A percentile compares a stretch with the other conserved stretches of the same genome.
Evolutionary conservation across 1,140 invertebrate genomes (phyloP).

Genomic region (Cydia strobilella): DNA sequence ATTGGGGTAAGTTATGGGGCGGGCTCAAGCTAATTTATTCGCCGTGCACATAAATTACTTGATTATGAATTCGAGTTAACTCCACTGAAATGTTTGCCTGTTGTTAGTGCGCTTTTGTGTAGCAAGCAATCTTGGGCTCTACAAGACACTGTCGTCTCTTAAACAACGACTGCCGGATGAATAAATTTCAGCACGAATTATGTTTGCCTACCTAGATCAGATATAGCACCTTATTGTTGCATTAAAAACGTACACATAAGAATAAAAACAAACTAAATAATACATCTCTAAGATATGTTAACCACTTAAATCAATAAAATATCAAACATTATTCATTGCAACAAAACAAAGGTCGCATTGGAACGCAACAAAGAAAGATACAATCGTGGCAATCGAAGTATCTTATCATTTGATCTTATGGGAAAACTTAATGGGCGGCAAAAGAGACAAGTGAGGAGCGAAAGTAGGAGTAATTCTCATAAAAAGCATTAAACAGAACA

Average conservation of each 20-base stretch:
- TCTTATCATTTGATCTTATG: conserved; percentile 34
- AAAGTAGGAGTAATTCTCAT: conserved; percentile 60
- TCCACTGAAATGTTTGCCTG: conserved; percentile 75
- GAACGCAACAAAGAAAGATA: conserved; percentile 31
- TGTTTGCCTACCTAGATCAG: neutral
- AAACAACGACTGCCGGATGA: conserved; percentile 21
- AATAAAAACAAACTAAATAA: neutral
- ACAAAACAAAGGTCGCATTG: conserved; percentile 25
- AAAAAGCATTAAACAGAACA: conserved; percentile 75
- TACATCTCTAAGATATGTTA: neutral
- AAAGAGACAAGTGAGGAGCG: conserved; percentile 49
- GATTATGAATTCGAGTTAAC: conserved; percentile 79
- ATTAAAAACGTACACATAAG: neutral
- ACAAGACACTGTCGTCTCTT: conserved; percentile 27
- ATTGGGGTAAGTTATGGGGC: conserved; percentile 78
- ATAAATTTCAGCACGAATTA: conserved; percentile 27
- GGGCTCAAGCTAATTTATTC: conserved; percentile 78
- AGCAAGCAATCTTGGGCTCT: conserved; percentile 55
- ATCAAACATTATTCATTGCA: conserved; percentile 21
- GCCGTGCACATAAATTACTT: conserved; percentile 80
- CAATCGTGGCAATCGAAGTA: conserved; percentile 27
- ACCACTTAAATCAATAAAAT: neutral
- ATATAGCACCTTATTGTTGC: neutral
- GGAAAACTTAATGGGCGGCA: conserved; percentile 42
- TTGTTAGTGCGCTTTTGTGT: conserved; percentile 73